A percentile compares a stretch with the other conserved stretches of the same genome.
phyloP scores from a whole-genome alignment of 2,888 invertebrate genomes.

The Tortricodes alternella region DNA sequence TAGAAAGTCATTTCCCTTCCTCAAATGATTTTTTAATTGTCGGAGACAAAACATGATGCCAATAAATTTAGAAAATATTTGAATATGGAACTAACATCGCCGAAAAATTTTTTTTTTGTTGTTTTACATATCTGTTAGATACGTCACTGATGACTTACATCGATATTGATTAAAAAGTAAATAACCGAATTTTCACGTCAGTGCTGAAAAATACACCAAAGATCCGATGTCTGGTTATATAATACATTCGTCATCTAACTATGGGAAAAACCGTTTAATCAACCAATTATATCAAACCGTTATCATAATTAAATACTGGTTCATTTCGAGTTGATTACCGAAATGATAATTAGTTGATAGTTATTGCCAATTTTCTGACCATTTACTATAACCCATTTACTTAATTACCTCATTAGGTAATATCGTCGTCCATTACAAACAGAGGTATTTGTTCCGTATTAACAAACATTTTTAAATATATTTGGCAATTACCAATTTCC shows the following conservation, averaged over 20 bases:
- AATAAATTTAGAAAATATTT: no score
- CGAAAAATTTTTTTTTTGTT: no score
- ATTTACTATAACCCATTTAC: slow-evolving; percentile 28
- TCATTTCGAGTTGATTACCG: neutral
- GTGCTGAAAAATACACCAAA: no score
- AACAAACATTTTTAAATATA: slow-evolving; percentile 17
- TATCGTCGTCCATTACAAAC: slow-evolving; percentile 9
- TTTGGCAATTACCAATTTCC: neutral
- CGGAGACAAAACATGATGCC: no score
- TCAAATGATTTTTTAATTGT: no score
- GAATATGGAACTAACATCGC: no score
- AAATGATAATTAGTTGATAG: slow-evolving; percentile 21
- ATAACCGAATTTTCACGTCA: no score
- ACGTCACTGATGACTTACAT: no score
- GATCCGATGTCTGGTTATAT: neutral
- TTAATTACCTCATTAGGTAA: slow-evolving; percentile 23
- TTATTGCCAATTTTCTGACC: slow-evolving; percentile 27
- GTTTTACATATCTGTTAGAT: no score
- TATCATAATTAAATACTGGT: slow-evolving; percentile 10
- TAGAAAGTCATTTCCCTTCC: no score
- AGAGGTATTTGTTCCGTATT: slow-evolving; percentile 13
- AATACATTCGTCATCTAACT: neutral
- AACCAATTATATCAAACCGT: slow-evolving; percentile 16
- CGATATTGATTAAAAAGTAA: no score
- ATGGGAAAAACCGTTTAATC: neutral